Conservation (phyloP, 2,797 vertebrate genomes). For the Phyllotis vaccarum region DNA sequence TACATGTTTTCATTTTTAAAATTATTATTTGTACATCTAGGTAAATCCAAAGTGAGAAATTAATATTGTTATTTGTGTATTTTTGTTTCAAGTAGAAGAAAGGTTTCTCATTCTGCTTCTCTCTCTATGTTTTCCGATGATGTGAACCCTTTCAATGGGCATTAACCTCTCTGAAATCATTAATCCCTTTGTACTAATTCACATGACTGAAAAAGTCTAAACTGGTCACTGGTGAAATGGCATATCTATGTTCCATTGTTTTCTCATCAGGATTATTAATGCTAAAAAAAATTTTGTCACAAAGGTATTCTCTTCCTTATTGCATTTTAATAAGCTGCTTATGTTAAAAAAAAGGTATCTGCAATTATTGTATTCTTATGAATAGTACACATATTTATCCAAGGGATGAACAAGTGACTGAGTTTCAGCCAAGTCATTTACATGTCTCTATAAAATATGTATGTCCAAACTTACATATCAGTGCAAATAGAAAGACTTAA, state of each 20-base stretch:
- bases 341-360: slow-evolving; percentile 75
- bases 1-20: background rate
- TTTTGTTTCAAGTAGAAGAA: background rate
- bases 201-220: slow-evolving; percentile 35
- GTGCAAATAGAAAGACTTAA: slow-evolving; percentile 65
- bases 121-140: slow-evolving; percentile 18
- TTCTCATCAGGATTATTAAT: slow-evolving; percentile 79
- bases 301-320: slow-evolving; percentile 52
- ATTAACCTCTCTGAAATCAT: slow-evolving; percentile 64
- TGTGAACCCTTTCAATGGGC: background rate
- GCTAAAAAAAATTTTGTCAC: slow-evolving; percentile 65
- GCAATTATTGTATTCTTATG: slow-evolving; percentile 53
- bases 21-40: background rate
- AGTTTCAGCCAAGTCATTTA: slow-evolving; percentile 64
- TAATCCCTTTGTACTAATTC: slow-evolving; percentile 52
- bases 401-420: slow-evolving; percentile 71
- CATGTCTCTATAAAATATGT: slow-evolving; percentile 77
- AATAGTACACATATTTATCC: background rate
- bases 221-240: slow-evolving; percentile 29
- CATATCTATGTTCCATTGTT: slow-evolving; percentile 71
- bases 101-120: slow-evolving; percentile 30
- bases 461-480: slow-evolving; percentile 80
- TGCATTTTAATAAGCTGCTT: slow-evolving; percentile 78
- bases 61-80: background rate
- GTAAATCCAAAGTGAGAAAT: background rate